Percentiles rank a stretch among this genome's conserved stretches.
phyloP scores from a whole-genome alignment of 2,888 invertebrate genomes.

The Ichneumoninae sp. region DNA sequence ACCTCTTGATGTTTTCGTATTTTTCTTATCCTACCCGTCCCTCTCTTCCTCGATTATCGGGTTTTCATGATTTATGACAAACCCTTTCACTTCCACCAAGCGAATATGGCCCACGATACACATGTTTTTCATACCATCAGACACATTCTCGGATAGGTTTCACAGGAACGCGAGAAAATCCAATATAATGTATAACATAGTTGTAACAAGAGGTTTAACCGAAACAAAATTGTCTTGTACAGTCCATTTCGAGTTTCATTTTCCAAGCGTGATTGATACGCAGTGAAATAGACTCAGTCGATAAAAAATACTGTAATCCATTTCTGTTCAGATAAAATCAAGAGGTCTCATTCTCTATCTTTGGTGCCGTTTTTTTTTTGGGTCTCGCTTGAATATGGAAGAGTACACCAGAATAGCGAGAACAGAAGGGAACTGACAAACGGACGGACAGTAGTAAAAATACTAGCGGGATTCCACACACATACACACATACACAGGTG shows the following conservation, averaged over 20 bases:
- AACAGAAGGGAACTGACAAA: constrained; percentile 6
- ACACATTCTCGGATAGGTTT: background rate
- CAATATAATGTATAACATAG: background rate
- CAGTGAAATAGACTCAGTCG: background rate
- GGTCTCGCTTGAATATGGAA: constrained; percentile 2
- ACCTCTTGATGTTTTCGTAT: constrained; percentile 1
- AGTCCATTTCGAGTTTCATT: background rate
- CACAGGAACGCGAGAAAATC: background rate
- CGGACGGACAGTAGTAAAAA: constrained; percentile 42
- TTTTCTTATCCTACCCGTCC: background rate
- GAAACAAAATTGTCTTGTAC: background rate
- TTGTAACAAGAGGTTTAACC: background rate
- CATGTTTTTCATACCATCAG: constrained; percentile 65
- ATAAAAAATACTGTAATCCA: background rate
- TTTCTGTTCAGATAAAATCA: background rate
- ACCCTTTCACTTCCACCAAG: constrained; percentile 69
- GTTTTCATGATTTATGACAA: constrained; percentile 55
- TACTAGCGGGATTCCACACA: constrained; percentile 36
- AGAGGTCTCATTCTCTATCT: background rate
- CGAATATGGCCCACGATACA: constrained; percentile 70
- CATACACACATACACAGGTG: background rate
- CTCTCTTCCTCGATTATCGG: background rate
- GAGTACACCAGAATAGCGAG: constrained; percentile 3
- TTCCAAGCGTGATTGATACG: background rate
- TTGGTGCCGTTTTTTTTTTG: constrained; percentile 3